phyloP scores from a whole-genome alignment of 2,113 vertebrate species.

The Cyprinodon variegatus region DNA sequence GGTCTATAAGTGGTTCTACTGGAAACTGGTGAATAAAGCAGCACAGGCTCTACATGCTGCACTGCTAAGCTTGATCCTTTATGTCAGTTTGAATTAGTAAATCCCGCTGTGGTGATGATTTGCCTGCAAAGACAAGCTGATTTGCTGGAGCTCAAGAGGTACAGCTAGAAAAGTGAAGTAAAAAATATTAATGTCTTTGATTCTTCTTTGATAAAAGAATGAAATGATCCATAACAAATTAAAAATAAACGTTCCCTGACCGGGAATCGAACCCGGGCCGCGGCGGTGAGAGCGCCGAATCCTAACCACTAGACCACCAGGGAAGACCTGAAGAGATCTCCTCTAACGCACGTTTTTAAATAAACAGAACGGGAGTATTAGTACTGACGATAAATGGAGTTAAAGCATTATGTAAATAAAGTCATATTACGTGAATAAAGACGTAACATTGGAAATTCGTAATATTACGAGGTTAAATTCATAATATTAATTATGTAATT shows the following conservation, averaged over 20 bases:
- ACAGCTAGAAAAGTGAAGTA: background rate
- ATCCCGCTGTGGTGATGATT: constrained; percentile 5
- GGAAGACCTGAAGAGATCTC: constrained; percentile 12
- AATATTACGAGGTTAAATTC: too few species aligned
- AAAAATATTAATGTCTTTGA: background rate
- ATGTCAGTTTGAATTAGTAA: constrained; percentile 42
- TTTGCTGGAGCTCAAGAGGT: constrained; percentile 36
- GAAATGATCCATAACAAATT: too few species aligned
- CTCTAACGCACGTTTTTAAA: too few species aligned
- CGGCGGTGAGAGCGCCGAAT: constrained; percentile 78
- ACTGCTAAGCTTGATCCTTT: background rate
- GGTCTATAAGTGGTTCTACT: constrained; percentile 7
- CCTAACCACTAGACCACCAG: constrained; percentile 83
- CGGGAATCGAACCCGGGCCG: constrained; percentile 78
- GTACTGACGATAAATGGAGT: too few species aligned
- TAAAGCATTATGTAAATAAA: too few species aligned
- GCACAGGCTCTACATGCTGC: background rate
- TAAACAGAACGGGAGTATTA: too few species aligned
- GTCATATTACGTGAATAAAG: too few species aligned
- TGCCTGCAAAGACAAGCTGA: constrained; percentile 34
- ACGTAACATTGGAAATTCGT: too few species aligned
- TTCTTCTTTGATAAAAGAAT: too few species aligned
- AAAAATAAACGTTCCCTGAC: constrained; percentile 51
- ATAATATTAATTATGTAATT: too few species aligned
- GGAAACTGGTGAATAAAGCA: background rate